Conservation (phyloP, 2,113 vertebrate genomes). For the Plectropomus leopardus region DNA sequence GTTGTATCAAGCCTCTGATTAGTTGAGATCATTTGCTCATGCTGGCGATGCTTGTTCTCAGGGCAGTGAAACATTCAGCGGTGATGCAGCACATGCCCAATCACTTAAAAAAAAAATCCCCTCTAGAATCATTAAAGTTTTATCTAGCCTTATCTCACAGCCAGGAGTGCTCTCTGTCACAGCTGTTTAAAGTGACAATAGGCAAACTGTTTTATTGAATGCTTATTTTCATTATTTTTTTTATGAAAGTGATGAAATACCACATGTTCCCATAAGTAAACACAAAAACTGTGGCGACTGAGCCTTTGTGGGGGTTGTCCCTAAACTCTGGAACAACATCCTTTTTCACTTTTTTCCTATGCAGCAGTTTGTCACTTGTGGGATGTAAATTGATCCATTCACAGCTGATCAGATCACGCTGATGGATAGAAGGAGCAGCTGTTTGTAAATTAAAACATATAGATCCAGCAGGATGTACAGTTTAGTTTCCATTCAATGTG, state of each 20-base stretch:
- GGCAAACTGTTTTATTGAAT: not conserved
- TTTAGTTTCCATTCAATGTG: too few relatives aligned
- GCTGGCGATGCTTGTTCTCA: not conserved
- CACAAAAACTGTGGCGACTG: too few relatives aligned
- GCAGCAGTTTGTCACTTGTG: too few relatives aligned
- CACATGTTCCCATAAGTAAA: too few relatives aligned
- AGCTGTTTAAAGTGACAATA: conserved; percentile 1
- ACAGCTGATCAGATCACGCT: too few relatives aligned
- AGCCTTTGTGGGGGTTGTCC: too few relatives aligned
- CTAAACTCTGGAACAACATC: too few relatives aligned
- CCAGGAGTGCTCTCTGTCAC: conserved; percentile 1
- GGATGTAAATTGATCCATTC: too few relatives aligned
- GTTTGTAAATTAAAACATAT: too few relatives aligned
- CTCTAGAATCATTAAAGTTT: conserved; percentile 12
- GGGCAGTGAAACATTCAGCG: not conserved
- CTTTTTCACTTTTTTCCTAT: too few relatives aligned
- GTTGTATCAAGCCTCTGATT: not conserved
- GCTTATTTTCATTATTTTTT: not conserved
- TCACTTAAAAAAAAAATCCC: conserved; percentile 21
- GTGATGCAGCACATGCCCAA: not conserved
- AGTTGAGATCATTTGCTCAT: not conserved
- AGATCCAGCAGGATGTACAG: too few relatives aligned
- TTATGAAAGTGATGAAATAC: not conserved
- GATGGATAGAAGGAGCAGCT: too few relatives aligned
- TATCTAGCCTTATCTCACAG: conserved; percentile 1